Conservation (phyloP, 2,113 vertebrate genomes). For the Odocoileus hemionus region DNA sequence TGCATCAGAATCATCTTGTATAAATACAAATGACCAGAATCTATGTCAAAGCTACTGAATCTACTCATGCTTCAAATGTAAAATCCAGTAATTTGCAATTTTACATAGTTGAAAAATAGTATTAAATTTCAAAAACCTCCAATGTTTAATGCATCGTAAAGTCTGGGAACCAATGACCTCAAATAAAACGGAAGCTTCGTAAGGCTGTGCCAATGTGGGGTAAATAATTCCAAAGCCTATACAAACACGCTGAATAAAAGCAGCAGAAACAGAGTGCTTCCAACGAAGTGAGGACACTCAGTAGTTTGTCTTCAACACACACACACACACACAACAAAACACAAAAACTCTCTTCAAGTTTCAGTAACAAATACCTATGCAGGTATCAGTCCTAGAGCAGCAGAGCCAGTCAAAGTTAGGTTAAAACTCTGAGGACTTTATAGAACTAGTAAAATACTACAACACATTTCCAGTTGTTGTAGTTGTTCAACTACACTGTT, state of each 20-base stretch:
- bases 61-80: neutral
- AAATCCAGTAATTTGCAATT: neutral
- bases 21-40: neutral
- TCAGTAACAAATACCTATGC: neutral
- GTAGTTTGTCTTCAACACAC: neutral
- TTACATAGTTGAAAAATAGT: neutral
- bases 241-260: neutral
- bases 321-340: neutral
- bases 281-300: neutral
- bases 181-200: neutral
- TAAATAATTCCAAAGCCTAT: neutral
- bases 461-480: neutral
- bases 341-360: neutral
- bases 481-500: too few species aligned
- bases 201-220: neutral
- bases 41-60: neutral
- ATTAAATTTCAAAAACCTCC: neutral
- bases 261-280: neutral
- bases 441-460: neutral
- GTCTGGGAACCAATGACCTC: neutral
- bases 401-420: neutral
- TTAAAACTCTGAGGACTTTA: neutral
- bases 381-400: neutral
- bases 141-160: neutral
- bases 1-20: neutral